Evolutionary conservation across 2,888 invertebrate species (phyloP).

Genomic region (Dendrolimus pini): DNA sequence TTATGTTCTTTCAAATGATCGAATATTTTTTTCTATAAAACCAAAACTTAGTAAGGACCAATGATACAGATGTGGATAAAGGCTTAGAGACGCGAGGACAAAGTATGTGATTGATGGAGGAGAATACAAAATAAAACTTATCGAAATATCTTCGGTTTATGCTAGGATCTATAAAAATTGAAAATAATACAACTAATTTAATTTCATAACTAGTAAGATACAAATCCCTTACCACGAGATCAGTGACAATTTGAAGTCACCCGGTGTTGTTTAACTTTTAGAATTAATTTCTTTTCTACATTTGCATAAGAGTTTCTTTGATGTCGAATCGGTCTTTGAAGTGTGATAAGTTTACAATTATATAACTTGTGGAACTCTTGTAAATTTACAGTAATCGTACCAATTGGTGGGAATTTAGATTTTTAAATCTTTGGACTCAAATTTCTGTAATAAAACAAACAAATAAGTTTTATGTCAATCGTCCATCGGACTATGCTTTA

Average conservation of each 20-base stretch:
- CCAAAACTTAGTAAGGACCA: too few species aligned
- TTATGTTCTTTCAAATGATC: too few species aligned
- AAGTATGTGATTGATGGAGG: constrained; percentile 75
- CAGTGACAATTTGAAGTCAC: constrained; percentile 67
- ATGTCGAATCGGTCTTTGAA: constrained; percentile 12
- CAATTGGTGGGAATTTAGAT: constrained; percentile 68
- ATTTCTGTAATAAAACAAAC: constrained; percentile 42
- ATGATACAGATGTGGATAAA: too few species aligned
- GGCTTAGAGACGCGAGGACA: constrained; percentile 12
- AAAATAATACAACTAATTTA: constrained; percentile 76
- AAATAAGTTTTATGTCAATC: constrained; percentile 58
- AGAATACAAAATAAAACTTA: constrained; percentile 76
- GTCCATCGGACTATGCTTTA: constrained; percentile 65
- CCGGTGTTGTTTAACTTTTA: constrained; percentile 42
- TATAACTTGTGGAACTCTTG: constrained; percentile 14
- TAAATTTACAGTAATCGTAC: constrained; percentile 51
- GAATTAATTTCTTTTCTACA: background rate
- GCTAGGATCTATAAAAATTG: constrained; percentile 77
- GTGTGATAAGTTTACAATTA: too few species aligned
- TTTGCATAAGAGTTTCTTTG: constrained; percentile 8
- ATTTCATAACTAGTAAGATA: constrained; percentile 75
- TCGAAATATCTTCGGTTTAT: constrained; percentile 77
- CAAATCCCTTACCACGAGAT: constrained; percentile 77
- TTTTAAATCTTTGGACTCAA: constrained; percentile 66
- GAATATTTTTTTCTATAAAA: too few species aligned